Percentiles rank a stretch among this genome's conserved stretches.
phyloP scores from a whole-genome alignment of 2,888 invertebrate genomes.

The Eucera pruinosa region DNA sequence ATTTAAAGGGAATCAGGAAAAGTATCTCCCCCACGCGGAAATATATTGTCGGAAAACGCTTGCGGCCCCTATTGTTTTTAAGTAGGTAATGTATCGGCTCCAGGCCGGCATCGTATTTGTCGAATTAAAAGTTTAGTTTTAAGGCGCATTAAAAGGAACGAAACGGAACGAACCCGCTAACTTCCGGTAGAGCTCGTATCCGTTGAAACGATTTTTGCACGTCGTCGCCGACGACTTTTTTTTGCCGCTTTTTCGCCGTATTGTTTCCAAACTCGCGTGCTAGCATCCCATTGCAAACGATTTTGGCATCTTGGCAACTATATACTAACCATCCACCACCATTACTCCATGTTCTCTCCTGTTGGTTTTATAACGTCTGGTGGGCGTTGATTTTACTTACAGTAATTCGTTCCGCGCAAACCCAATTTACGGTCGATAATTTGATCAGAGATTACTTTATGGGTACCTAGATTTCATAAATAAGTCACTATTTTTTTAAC shows the following conservation, averaged over 20 bases:
- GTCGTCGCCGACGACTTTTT: background rate
- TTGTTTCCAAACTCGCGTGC: background rate
- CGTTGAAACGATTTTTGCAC: slow-evolving; percentile 6
- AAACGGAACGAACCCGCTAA: slow-evolving; percentile 31
- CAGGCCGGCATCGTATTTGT: slow-evolving; percentile 49
- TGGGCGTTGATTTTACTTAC: too few relatives aligned
- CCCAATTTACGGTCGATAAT: too few relatives aligned
- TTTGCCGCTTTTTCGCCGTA: background rate
- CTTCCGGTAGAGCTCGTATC: background rate
- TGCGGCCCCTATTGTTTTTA: slow-evolving; percentile 70
- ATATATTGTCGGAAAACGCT: slow-evolving; percentile 72
- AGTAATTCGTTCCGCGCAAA: too few relatives aligned
- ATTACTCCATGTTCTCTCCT: too few relatives aligned
- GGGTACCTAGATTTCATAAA: too few relatives aligned
- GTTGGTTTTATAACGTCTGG: too few relatives aligned
- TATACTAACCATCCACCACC: too few relatives aligned
- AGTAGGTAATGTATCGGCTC: slow-evolving; percentile 70
- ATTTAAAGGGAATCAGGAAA: slow-evolving; percentile 72
- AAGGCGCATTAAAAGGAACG: slow-evolving; percentile 45
- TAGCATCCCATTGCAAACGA: background rate
- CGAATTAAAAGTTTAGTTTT: slow-evolving; percentile 58
- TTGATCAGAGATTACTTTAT: too few relatives aligned
- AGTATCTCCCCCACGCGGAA: slow-evolving; percentile 66
- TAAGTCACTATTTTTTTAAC: too few relatives aligned
- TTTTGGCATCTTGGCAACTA: background rate